Conservation (phyloP, 2,888 invertebrate genomes). For the Ophioninae sp. region DNA sequence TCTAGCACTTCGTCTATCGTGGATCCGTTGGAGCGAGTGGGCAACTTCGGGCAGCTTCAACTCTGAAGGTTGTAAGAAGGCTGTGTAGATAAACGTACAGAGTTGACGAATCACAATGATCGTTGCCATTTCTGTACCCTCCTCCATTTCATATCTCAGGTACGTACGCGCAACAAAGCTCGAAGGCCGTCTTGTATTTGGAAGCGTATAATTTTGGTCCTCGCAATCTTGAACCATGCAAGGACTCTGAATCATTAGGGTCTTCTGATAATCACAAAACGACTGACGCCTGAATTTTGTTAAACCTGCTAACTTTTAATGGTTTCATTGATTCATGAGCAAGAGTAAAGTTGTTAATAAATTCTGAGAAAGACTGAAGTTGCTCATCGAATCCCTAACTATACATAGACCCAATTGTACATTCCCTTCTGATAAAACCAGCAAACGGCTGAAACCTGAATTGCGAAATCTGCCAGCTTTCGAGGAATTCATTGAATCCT, state of each 20-base stretch:
- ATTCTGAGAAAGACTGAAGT: too few species aligned
- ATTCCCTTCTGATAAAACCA: conserved; percentile 43
- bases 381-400: not conserved
- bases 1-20: conserved; percentile 7
- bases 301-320: conserved; percentile 28
- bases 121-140: conserved; percentile 10
- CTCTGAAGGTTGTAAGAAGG: conserved; percentile 19
- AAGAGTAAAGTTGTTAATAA: not conserved
- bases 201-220: not conserved
- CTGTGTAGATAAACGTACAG: conserved; percentile 7
- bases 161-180: not conserved
- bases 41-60: conserved; percentile 16
- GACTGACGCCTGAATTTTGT: conserved; percentile 43
- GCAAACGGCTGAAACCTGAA: conserved; percentile 50
- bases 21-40: conserved; percentile 20
- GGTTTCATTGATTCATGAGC: conserved; percentile 29
- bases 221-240: not conserved
- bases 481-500: conserved; percentile 38
- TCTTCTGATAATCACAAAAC: conserved; percentile 50
- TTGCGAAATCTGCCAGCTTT: conserved; percentile 31
- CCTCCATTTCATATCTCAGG: conserved; percentile 15
- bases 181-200: not conserved
- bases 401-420: too few species aligned
- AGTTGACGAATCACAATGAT: conserved; percentile 17
- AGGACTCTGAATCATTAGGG: too few species aligned